These are phyloP conservation scores for Papilio aristodemus DNA, from an alignment of 1,140 invertebrate species.

Conservation along the genomic window DNA sequence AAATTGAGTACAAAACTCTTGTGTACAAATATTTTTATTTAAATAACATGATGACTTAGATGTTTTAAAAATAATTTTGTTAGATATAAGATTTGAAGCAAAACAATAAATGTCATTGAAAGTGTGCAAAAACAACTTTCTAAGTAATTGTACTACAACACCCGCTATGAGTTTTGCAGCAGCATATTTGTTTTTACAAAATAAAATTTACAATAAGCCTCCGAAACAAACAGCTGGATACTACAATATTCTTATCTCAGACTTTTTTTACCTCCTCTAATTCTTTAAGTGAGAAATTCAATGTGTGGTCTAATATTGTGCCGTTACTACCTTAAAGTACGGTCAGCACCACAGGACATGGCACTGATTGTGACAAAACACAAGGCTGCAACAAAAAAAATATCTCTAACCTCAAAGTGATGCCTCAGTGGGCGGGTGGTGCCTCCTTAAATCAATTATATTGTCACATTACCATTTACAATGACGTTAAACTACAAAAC, in stretches of 20 bases:
- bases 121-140: background rate
- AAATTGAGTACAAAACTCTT: too few relatives aligned
- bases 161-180: background rate
- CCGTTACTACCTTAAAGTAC: constrained; percentile 6
- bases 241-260: background rate
- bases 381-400: constrained; percentile 31
- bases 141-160: background rate
- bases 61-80: background rate
- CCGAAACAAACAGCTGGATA: background rate
- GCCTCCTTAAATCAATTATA: constrained; percentile 54
- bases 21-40: too few relatives aligned
- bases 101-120: background rate
- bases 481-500: constrained; percentile 43
- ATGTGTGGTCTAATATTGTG: constrained; percentile 28
- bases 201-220: background rate
- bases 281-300: constrained; percentile 1
- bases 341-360: constrained; percentile 16
- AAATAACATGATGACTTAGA: too few relatives aligned
- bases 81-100: background rate
- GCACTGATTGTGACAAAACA: constrained; percentile 24
- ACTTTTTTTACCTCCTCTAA: background rate
- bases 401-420: constrained; percentile 12
- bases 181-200: background rate
- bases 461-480: constrained; percentile 50
- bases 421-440: constrained; percentile 44